Evolutionary conservation across 2,888 invertebrate genomes (phyloP).

Genomic region (Acleris cristana): DNA sequence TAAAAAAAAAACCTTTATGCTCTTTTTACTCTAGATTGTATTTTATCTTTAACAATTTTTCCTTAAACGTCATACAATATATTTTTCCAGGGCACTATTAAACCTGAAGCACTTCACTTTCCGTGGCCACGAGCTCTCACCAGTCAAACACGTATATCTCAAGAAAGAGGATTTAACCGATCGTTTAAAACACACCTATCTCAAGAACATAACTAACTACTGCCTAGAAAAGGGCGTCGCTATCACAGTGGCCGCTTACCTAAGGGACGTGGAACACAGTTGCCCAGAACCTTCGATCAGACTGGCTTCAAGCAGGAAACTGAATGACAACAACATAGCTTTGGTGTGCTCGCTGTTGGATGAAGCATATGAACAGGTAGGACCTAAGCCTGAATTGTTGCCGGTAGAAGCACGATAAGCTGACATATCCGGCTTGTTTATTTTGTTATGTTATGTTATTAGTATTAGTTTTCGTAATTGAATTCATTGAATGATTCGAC

Average conservation of each 20-base stretch:
- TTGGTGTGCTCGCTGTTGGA: slow-evolving; percentile 64
- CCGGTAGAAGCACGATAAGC: slow-evolving; percentile 31
- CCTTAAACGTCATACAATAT: too few relatives aligned
- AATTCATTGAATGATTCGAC: too few relatives aligned
- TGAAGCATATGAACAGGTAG: slow-evolving; percentile 70
- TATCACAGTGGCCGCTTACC: slow-evolving; percentile 87
- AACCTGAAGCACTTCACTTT: slow-evolving; percentile 76
- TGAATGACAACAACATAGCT: slow-evolving; percentile 86
- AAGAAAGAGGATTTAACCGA: slow-evolving; percentile 73
- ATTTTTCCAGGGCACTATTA: slow-evolving; percentile 65
- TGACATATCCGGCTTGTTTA: too few relatives aligned
- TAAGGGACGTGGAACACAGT: slow-evolving; percentile 86
- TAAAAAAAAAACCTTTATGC: too few relatives aligned
- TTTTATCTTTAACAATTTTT: too few relatives aligned
- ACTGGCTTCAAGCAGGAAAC: slow-evolving; percentile 86
- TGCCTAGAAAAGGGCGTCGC: slow-evolving; percentile 88
- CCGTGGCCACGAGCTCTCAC: slow-evolving; percentile 86
- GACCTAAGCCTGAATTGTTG: slow-evolving; percentile 62
- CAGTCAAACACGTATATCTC: slow-evolving; percentile 90
- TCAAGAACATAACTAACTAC: slow-evolving; percentile 86
- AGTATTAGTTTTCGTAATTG: too few relatives aligned
- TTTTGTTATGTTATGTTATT: too few relatives aligned
- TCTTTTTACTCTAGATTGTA: too few relatives aligned
- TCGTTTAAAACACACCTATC: slow-evolving; percentile 76
- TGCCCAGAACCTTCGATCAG: slow-evolving; percentile 89